Evolutionary conservation across 2,888 invertebrate species (phyloP), one percentile per base, ranked within the genome.

Genomic region (Penaeus monodon): DNA sequence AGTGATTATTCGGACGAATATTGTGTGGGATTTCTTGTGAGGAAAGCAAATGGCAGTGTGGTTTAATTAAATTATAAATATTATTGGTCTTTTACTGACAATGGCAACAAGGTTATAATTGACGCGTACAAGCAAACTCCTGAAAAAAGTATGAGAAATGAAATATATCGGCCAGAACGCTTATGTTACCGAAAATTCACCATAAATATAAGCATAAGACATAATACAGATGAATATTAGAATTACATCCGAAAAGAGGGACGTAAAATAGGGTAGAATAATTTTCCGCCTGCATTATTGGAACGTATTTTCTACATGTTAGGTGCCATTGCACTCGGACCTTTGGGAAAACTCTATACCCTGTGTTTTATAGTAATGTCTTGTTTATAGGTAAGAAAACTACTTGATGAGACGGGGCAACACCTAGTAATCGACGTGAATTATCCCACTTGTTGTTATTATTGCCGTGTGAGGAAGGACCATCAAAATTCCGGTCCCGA

Each of bases 401-500:
- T 27, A 29, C 38, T 70, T n/a, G 29, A 77, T 77, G 66, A 81
- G 29, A 85, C 81, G n/a, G 68, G 64, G 78, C 64, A 44, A 77
- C 49, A 49, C 70, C 79, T 57, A 29, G 74, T n/a, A 20, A 66
- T 27, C 63, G 24, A n/a, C 84, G 33, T 38, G 64, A 44, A 22
- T 33, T 76, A 76, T 38, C 64, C 77, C 49, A 29, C 27, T 70
- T 84, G 88, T 88, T 84, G 81, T 85, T 88, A 85, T 64, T 88
- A 27, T 79, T 33, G 57, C 44, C 80, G 83, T 86, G 73, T 84
- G 82, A 84, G 74, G 22, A 88, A 88, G 88, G 82, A 85, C 83
- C 85, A 81, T 88, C 88, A 88, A 88, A 86, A 88, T 88, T 88
- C 88, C 88, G 88, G 88, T 88, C 88, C 88, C 88, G 49, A 88